Base-by-base conservation (phyloP, 2,888 invertebrate genomes). In the Apomyelois bistriatella region DNA sequence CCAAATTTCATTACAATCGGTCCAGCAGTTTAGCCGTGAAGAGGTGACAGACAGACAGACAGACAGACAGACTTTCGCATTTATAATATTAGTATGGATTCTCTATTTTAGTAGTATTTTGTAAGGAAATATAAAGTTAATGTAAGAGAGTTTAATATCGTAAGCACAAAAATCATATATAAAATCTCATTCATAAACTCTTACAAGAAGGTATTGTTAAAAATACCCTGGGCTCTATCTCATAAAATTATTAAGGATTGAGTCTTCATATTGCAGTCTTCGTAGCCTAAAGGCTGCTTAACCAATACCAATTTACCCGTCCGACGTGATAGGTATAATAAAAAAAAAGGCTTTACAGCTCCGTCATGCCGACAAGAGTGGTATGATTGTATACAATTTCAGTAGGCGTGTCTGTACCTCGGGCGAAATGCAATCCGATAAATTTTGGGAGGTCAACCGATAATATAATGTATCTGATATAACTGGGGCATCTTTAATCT, bases 401-500 rank as follows among this genome's bases (percentile, higher is more conserved):
- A 55, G 68, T 49, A 62, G 82, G 81, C 79, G 82, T 78, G 72
- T 58, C 56, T 73, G 69, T 57, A 61, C 62, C 64, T 58, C 60
- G 54, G 58, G 61, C 57, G 59, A 61, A 57, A 61, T 72, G 73
- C 74, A 78, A 82, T 74, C 75, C 74, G 76, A 79, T 80, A 72
- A 74, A 75, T 77, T 69, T 79, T 74, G 71, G 64, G 76, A 79
- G 81, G 82, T 80, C 76, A 74, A 56, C 62, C 60, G 78, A 81
- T 82, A 81, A 73, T 59, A 63, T 68, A 63, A 67, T 64, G 71
- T 61, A 62, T 66, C 63, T 62, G 62, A 62, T 67, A 67, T 69
- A 82, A 78, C 76, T 74, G 69, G 77, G 77, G 62, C 76, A 81
- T 81, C 78, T 82, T 69, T 73, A 75, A 75, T 76, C 76, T 70